Evolutionary conservation across 1,140 invertebrate genomes (phyloP), one percentile per base, ranked within the genome.

Genomic region (Vanessa atalanta): DNA sequence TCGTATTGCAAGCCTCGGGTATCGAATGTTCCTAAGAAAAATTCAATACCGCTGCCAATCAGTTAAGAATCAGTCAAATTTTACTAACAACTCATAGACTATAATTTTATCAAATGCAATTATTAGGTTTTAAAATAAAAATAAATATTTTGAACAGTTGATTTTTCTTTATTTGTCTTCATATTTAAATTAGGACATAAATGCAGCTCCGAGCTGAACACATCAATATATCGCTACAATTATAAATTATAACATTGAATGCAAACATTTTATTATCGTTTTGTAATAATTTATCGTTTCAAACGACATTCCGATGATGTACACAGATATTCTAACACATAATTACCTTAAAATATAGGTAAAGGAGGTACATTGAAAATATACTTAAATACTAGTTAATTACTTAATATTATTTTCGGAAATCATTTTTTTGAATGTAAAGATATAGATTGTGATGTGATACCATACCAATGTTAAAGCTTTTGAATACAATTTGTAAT

Each of bases 181-280:
- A 63, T 43, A 70, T 23, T 65, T 65, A 51, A 43, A 68, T 61
- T 37, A 67, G 60, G 47, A 61, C 53, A 83, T 82, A 82, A 78
- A 80, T 77, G 79, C 88, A 90, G 88, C 88, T 91, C 78, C 78
- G 50, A 90, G 88, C 89, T 81, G 88, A 83, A 83, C 70, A 72
- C 64, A 72, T 60, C n/a, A 47, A 64, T 51, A 68, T 68, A 64
- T 51, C 55, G 57, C 57, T 73, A 73, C 55, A 73, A 64, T 73
- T 43, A 80, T 80, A 51, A 76, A 79, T 84, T 79, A 76, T 73
- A 76, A 79, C 80, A 82, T 82, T 77, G 69, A 75, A 80, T 80
- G 76, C 71, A 80, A 82, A 75, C 51, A 77, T 78, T 79, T 71
- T 65, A 31, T 31, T 71, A 57, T 75, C 64, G 55, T 57, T 70